Conservation (phyloP, 1,140 invertebrate species). For the Drosophila grimshawi region DNA sequence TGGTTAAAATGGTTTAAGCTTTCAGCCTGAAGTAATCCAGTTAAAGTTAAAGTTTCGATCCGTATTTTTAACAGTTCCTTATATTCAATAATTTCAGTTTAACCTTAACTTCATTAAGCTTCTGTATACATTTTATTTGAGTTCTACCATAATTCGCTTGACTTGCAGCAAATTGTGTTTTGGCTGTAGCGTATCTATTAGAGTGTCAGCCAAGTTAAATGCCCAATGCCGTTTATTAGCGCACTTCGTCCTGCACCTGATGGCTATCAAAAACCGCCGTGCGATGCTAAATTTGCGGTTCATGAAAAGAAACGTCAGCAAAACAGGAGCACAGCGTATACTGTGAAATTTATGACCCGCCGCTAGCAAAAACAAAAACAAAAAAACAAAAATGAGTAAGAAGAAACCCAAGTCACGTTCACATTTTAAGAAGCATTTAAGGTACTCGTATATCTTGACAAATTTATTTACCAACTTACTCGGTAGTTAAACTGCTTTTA, state of each 20-base stretch:
- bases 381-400: constrained; percentile 21
- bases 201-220: constrained; percentile 54
- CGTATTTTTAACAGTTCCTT: no score
- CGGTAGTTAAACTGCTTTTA: constrained; percentile 18
- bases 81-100: no score
- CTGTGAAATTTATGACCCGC: constrained; percentile 64
- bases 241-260: constrained; percentile 47
- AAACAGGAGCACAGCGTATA: constrained; percentile 48
- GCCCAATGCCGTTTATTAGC: constrained; percentile 72
- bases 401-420: constrained; percentile 21
- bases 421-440: constrained; percentile 51
- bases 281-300: constrained; percentile 67
- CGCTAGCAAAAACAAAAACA: constrained; percentile 27
- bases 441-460: constrained; percentile 23
- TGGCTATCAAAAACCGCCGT: constrained; percentile 60
- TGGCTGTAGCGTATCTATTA: constrained; percentile 4
- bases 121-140: background rate
- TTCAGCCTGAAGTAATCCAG: no score
- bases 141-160: background rate
- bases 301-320: constrained; percentile 70
- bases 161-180: background rate
- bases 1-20: no score
- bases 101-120: background rate
- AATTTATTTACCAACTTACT: constrained; percentile 19
- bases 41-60: no score